Conservation (phyloP, 2,888 invertebrate species). For the Coleophora flavipennella region DNA sequence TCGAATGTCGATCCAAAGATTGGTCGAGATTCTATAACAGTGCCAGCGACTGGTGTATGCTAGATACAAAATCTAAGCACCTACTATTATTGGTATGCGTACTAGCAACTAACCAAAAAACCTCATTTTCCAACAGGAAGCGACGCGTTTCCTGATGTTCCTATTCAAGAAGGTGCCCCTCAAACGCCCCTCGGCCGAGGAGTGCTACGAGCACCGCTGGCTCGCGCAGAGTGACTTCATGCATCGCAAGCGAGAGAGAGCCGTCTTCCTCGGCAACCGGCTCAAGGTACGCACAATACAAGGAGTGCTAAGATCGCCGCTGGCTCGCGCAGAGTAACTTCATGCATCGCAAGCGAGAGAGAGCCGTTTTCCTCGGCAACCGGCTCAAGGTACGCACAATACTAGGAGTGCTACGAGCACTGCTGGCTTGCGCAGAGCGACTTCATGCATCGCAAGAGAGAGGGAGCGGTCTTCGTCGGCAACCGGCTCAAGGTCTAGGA, state of each 20-base stretch:
- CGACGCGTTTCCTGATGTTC: slow-evolving; percentile 90
- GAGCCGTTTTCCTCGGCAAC: slow-evolving; percentile 88
- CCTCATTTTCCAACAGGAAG: slow-evolving; percentile 34
- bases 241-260: slow-evolving; percentile 92
- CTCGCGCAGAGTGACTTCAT: slow-evolving; percentile 92
- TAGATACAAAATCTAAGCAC: too few relatives aligned
- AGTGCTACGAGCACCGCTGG: slow-evolving; percentile 97
- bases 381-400: slow-evolving; percentile 86
- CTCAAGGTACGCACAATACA: slow-evolving; percentile 88
- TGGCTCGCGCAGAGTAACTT: slow-evolving; percentile 95
- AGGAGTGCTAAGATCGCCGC: slow-evolving; percentile 96
- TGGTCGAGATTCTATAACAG: too few relatives aligned
- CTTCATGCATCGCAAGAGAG: slow-evolving; percentile 93
- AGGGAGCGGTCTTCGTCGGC: slow-evolving; percentile 88
- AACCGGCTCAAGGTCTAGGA: slow-evolving; percentile 92
- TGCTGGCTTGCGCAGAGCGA: slow-evolving; percentile 95
- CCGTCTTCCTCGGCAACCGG: slow-evolving; percentile 87
- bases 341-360: slow-evolving; percentile 93
- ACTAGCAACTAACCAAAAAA: too few relatives aligned
- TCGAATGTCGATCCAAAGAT: too few relatives aligned
- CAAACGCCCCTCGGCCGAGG: slow-evolving; percentile 95
- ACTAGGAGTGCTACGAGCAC: slow-evolving; percentile 96
- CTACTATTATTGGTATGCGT: too few relatives aligned
- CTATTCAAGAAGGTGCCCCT: slow-evolving; percentile 94
- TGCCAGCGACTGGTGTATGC: too few relatives aligned